Evolutionary conservation across 1,140 invertebrate species (phyloP).

Genomic region (Drosophila equinoxialis): DNA sequence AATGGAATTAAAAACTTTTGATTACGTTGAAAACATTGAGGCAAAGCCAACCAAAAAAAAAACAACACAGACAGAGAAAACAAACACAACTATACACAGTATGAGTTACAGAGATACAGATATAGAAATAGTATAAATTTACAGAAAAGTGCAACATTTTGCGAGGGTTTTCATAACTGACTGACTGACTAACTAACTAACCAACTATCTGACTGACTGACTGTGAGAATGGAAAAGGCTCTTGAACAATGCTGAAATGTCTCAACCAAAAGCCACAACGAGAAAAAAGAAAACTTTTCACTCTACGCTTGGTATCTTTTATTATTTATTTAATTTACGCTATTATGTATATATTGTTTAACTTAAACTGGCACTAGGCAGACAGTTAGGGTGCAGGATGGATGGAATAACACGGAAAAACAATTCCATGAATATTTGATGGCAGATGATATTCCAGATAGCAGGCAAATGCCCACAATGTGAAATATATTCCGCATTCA

Average conservation of each 20-base stretch:
- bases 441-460: not conserved
- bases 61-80: slow-evolving; percentile 14
- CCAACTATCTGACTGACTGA: not conserved
- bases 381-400: not conserved
- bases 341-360: slow-evolving; percentile 33
- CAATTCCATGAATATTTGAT: slow-evolving; percentile 8
- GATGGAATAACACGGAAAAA: slow-evolving; percentile 3
- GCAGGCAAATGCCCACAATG: not conserved
- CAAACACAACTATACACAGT: not conserved
- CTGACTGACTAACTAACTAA: slow-evolving; percentile 34
- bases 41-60: slow-evolving; percentile 33
- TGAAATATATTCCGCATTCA: slow-evolving; percentile 3
- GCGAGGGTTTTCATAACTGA: slow-evolving; percentile 16
- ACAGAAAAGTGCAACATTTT: slow-evolving; percentile 6
- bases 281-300: slow-evolving; percentile 36
- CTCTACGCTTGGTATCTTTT: slow-evolving; percentile 17
- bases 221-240: slow-evolving; percentile 30
- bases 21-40: slow-evolving; percentile 52
- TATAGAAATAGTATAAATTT: slow-evolving; percentile 33
- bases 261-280: slow-evolving; percentile 13
- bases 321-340: slow-evolving; percentile 54
- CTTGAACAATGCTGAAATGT: slow-evolving; percentile 17
- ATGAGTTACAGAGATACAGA: not conserved
- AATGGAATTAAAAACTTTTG: slow-evolving; percentile 70
- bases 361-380: slow-evolving; percentile 23